Conservation (phyloP, 2,113 vertebrate species). For the Atherinomorus stipes region DNA sequence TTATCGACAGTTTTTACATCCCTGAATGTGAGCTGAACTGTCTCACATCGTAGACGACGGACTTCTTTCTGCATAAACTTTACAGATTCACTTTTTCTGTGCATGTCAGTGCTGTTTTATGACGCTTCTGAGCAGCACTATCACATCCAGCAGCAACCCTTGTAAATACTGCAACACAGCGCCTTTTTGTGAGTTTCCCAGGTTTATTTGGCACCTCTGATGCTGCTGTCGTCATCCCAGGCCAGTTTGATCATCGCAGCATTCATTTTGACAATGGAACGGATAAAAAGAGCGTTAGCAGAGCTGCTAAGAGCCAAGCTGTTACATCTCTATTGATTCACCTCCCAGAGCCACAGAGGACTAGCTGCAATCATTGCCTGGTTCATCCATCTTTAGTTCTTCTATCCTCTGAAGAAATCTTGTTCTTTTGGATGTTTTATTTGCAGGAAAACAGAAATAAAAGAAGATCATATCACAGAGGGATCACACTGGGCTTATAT, state of each 20-base stretch:
- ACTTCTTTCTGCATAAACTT: too few relatives aligned
- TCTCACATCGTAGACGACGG: too few relatives aligned
- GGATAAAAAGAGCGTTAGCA: neutral
- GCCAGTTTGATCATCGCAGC: constrained; percentile 10
- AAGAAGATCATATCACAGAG: neutral
- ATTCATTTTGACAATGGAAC: neutral
- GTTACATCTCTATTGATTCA: constrained; percentile 42
- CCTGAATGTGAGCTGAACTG: too few relatives aligned
- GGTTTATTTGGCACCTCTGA: neutral
- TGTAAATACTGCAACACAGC: neutral
- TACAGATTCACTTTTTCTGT: constrained; percentile 8
- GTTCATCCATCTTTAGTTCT: constrained; percentile 27
- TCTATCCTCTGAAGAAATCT: constrained; percentile 35
- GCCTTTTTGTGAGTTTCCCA: constrained; percentile 9
- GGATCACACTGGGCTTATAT: neutral
- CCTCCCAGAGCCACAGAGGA: constrained; percentile 36
- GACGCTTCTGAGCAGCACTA: neutral
- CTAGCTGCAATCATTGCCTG: neutral
- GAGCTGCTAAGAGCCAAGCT: constrained; percentile 18
- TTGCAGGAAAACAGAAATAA: constrained; percentile 1
- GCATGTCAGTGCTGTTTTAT: constrained; percentile 18
- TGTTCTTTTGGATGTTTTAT: constrained; percentile 15
- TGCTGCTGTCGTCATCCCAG: neutral
- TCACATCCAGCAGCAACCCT: neutral
- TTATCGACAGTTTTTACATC: too few relatives aligned